Evolutionary conservation across 2,888 invertebrate genomes (phyloP).

Genomic region (Phaonia tiefii): DNA sequence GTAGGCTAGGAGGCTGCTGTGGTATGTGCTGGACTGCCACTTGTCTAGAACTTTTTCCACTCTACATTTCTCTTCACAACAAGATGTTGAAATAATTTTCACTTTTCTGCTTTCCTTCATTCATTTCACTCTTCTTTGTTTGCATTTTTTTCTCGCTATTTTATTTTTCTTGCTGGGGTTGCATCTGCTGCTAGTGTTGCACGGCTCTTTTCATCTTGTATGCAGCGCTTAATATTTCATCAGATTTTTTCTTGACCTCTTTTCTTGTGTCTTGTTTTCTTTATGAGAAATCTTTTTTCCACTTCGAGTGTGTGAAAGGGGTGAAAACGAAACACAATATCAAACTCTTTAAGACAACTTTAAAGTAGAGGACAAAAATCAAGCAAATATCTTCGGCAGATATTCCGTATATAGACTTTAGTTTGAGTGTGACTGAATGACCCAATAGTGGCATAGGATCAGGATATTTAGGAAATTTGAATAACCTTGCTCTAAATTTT

Average conservation of each 20-base stretch:
- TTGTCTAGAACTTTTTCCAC: not conserved
- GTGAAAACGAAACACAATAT: too few relatives aligned
- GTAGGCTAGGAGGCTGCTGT: not conserved
- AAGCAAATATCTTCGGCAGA: not conserved
- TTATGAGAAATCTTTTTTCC: not conserved
- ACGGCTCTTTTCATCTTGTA: constrained; percentile 52
- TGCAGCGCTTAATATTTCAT: constrained; percentile 64
- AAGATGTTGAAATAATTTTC: constrained; percentile 55
- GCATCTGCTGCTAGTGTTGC: not conserved
- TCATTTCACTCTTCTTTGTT: constrained; percentile 36
- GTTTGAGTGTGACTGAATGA: too few relatives aligned
- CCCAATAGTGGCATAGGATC: too few relatives aligned
- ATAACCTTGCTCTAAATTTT: too few relatives aligned
- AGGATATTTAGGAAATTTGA: too few relatives aligned
- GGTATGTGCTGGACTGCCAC: not conserved
- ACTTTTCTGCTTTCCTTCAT: constrained; percentile 30
- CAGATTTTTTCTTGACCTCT: constrained; percentile 40
- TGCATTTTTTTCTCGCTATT: not conserved
- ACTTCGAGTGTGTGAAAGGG: not conserved
- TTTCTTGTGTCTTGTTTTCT: constrained; percentile 13
- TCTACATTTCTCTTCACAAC: not conserved
- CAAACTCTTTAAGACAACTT: too few relatives aligned
- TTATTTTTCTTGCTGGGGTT: not conserved
- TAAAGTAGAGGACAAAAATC: too few relatives aligned
- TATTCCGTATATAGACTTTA: too few relatives aligned